Evolutionary conservation across 2,797 vertebrate species (phyloP), one percentile per base, ranked within the genome.

Genomic region (Hirundo rustica): DNA sequence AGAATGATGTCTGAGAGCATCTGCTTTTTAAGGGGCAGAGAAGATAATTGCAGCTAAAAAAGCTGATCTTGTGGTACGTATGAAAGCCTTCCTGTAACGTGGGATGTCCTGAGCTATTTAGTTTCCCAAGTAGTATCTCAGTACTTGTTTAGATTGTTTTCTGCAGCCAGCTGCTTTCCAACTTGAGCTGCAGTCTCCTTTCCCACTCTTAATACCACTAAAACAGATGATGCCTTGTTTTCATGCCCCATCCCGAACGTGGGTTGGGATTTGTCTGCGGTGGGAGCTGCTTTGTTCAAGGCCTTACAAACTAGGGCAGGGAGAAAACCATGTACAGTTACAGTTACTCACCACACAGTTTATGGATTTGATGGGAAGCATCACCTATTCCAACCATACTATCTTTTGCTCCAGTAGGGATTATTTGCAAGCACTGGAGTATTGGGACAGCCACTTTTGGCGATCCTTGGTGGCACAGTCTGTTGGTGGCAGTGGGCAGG

Each of bases 1-100:
- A 86, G 81, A 94, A 81, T 82, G 62, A 64, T 5, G 42, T 86
- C 80, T 90, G 88, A 92, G 87, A 88, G 77, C 54, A 72, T 90
- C 50, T 50, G 73, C 66, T 86, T 88, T 92, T 86, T 68, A 68
- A 66, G 58, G 58, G 64, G 13, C 4, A 0, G 62, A 16, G 54
- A 75, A 74, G 70, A 68, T 92, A 91, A 85, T 40, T 73, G 51
- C 81, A 79, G 55, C 78, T 87, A 58, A 89, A 87, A 87, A 84
- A 34, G 36, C 78, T 85, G 47, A 61, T 88, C 68, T 81, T 62
- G 5, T 64, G 72, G 19, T 70, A 3, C 0, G 4, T 19, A 3
- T 3, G 66, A 78, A 84, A 85, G 80, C 77, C 82, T 48, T 89
- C 67, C 60, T 53, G 51, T 71, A 57, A 45, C 1, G 1, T 7